phyloP scores from a whole-genome alignment of 2,113 vertebrate genomes.

The Eidolon helvum region DNA sequence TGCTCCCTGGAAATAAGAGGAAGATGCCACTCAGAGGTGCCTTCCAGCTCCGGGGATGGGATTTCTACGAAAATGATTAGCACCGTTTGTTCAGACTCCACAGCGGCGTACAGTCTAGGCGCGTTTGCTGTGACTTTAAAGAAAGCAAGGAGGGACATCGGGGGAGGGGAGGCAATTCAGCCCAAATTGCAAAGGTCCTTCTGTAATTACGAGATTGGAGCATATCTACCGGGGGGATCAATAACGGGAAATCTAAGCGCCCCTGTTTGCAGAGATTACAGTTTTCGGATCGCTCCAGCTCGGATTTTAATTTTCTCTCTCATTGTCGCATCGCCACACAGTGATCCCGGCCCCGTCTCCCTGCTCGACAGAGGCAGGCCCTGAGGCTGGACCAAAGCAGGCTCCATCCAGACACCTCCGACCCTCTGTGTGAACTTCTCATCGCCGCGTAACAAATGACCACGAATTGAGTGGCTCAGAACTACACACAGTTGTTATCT shows the following conservation, averaged over 20 bases:
- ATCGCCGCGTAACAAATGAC: not conserved
- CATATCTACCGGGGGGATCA: slow-evolving; percentile 36
- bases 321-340: not conserved
- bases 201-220: slow-evolving; percentile 67
- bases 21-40: accelerated
- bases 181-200: slow-evolving; percentile 62
- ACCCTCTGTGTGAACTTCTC: not conserved
- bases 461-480: not conserved
- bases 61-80: slow-evolving; percentile 74
- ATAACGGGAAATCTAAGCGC: slow-evolving; percentile 64
- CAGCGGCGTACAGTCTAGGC: not conserved
- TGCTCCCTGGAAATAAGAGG: not conserved
- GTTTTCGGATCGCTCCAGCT: slow-evolving; percentile 50
- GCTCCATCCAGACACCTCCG: accelerated
- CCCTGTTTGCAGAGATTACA: slow-evolving; percentile 64
- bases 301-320: slow-evolving; percentile 72
- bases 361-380: not conserved
- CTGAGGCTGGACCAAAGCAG: not conserved
- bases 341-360: not conserved
- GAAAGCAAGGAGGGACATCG: not conserved
- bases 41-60: not conserved
- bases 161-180: slow-evolving; percentile 15
- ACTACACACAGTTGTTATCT: not conserved
- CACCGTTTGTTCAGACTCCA: slow-evolving; percentile 51
- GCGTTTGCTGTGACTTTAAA: slow-evolving; percentile 20